Evolutionary conservation across 2,113 vertebrate species (phyloP).

Genomic region (Willisornis vidua): DNA sequence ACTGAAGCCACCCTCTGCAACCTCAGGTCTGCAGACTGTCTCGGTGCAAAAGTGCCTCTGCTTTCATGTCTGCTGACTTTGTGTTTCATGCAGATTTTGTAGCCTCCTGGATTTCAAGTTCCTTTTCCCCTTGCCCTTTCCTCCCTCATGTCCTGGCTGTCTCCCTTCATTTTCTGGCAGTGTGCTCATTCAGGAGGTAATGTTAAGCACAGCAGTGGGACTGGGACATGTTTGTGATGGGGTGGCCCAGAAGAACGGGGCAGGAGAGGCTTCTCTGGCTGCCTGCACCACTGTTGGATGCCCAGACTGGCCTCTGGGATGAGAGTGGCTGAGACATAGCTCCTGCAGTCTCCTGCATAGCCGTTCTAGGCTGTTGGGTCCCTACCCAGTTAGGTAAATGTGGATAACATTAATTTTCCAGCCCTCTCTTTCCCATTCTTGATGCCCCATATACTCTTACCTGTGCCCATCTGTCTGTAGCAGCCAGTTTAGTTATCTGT

Average conservation of each 20-base stretch:
- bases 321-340: rapidly evolving
- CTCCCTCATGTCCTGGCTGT: rapidly evolving
- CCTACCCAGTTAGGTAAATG: not conserved
- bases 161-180: not conserved
- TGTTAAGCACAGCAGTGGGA: rapidly evolving
- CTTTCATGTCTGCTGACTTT: not conserved
- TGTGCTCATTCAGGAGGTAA: rapidly evolving
- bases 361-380: not conserved
- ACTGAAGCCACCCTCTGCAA: not conserved
- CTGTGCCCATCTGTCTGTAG: not conserved
- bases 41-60: not conserved
- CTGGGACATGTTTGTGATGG: not conserved
- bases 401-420: not conserved
- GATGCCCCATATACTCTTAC: not conserved
- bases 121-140: not conserved
- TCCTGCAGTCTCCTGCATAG: not conserved
- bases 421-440: not conserved
- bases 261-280: not conserved
- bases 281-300: rapidly evolving
- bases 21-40: not conserved
- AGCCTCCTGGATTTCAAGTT: not conserved
- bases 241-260: rapidly evolving
- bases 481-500: not conserved
- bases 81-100: not conserved
- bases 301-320: not conserved